Conservation (phyloP, 2,888 invertebrate species). For the Calameuta idolon region DNA sequence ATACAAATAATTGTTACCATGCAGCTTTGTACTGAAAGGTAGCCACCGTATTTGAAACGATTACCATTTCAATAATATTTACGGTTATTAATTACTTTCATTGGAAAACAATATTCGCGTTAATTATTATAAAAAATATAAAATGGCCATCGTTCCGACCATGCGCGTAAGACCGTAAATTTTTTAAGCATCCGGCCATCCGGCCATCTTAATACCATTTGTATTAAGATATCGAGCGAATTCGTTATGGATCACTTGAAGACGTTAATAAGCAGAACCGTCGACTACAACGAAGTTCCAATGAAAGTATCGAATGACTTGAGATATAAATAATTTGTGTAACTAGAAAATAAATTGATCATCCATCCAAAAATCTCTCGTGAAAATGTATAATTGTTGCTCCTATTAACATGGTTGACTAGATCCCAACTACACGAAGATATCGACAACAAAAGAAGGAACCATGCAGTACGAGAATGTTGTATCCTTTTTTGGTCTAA, state of each 20-base stretch:
- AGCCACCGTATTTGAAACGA: background rate
- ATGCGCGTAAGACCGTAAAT: background rate
- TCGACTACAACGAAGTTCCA: background rate
- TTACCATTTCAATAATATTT: background rate
- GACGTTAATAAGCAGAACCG: background rate
- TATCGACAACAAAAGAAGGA: slow-evolving; percentile 13
- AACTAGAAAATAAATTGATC: background rate
- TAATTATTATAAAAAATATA: too few relatives aligned
- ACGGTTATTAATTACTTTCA: background rate
- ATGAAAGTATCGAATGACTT: slow-evolving; percentile 11
- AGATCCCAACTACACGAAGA: too few relatives aligned
- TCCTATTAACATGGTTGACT: too few relatives aligned
- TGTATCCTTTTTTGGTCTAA: slow-evolving; percentile 5
- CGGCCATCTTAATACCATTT: too few relatives aligned
- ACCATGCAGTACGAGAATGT: slow-evolving; percentile 9
- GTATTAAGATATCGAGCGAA: background rate
- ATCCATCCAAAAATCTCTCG: background rate
- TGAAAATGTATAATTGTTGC: background rate
- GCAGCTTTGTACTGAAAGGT: background rate
- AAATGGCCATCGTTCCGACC: background rate
- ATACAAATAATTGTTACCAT: slow-evolving; percentile 1
- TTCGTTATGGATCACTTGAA: background rate
- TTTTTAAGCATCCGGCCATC: background rate
- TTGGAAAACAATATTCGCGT: background rate
- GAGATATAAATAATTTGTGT: background rate